These are phyloP conservation scores for Pseudonaja textilis DNA, from an alignment of 2,113 vertebrate species.

Conservation along the genomic window DNA sequence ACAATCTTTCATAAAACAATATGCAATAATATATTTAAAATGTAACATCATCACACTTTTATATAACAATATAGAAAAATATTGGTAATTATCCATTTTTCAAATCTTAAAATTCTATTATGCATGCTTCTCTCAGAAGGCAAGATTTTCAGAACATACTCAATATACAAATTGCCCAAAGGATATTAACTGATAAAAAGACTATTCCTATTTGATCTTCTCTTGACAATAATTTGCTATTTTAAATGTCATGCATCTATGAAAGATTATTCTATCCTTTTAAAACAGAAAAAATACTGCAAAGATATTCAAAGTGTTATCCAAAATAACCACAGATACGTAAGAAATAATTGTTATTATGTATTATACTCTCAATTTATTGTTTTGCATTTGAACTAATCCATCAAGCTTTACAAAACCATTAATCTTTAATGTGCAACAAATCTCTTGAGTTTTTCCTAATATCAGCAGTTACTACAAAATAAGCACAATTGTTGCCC, in stretches of 20 bases:
- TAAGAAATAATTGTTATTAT: background rate
- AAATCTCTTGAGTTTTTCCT: background rate
- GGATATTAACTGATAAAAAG: constrained; percentile 24
- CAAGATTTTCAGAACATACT: background rate
- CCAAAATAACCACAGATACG: background rate
- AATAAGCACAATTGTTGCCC: background rate
- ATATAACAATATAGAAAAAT: background rate
- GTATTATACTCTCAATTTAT: background rate
- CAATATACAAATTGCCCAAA: constrained; percentile 15
- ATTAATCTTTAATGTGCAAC: background rate
- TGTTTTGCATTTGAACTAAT: background rate
- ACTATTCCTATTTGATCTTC: background rate
- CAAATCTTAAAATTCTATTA: background rate
- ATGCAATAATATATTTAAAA: background rate
- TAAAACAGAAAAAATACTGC: background rate
- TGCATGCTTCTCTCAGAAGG: background rate
- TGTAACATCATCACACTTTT: background rate
- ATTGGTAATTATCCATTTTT: background rate
- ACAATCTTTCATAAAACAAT: background rate
- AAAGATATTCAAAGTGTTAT: background rate
- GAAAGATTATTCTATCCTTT: background rate
- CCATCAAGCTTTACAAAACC: background rate
- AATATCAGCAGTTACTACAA: background rate
- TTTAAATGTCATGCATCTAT: background rate
- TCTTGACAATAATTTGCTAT: background rate